Conservation (phyloP, 2,888 invertebrate species). For the Cataglyphis altisquamis region DNA sequence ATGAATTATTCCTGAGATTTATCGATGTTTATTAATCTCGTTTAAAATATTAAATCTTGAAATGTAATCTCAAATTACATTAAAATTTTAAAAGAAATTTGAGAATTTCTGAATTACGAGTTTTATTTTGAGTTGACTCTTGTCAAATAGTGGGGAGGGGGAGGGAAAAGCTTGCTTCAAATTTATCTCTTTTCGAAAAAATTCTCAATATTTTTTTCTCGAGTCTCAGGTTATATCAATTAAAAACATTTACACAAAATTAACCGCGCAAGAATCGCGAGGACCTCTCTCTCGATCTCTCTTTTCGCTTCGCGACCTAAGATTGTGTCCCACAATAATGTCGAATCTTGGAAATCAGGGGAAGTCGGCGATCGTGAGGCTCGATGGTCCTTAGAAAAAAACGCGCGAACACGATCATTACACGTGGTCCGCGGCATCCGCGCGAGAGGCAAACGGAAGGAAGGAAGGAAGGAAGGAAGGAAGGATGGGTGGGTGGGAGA, state of each 20-base stretch:
- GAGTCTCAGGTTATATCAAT: not conserved
- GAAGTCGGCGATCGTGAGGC: constrained; percentile 13
- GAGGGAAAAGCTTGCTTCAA: rapidly evolving
- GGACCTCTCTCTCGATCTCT: not conserved
- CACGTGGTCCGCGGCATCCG: constrained; percentile 37
- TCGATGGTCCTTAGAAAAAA: not conserved
- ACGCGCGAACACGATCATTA: constrained; percentile 47
- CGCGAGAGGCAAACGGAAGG: constrained; percentile 5
- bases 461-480: not conserved
- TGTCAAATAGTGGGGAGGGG: not conserved
- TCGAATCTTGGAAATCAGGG: constrained; percentile 24
- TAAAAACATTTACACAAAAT: too few species aligned
- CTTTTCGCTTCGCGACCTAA: not conserved
- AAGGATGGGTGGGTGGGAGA: not conserved
- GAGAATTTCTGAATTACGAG: not conserved
- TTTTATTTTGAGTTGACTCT: not conserved
- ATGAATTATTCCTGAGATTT: not conserved
- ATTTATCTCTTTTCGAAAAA: not conserved
- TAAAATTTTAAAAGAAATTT: not conserved
- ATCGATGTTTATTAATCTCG: too few species aligned
- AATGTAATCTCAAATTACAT: not conserved
- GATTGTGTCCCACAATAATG: not conserved
- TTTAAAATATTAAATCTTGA: not conserved
- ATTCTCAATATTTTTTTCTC: not conserved
- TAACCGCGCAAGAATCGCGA: not conserved